Conservation (phyloP, 2,888 invertebrate genomes). For the Lordiphosa fenestrarum region DNA sequence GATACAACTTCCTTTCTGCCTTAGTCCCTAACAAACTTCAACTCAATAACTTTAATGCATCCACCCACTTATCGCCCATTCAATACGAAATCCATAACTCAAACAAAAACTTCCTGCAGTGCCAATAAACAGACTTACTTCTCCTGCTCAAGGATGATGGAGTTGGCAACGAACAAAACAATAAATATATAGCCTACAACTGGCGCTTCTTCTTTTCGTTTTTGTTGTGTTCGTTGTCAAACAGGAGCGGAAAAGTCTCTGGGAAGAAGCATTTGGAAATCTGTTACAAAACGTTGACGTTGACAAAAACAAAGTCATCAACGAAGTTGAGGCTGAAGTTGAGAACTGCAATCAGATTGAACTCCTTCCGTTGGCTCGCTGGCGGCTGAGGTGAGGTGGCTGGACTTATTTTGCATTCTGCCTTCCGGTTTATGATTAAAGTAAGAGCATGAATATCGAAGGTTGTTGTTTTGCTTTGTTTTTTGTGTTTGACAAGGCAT, state of each 20-base stretch:
- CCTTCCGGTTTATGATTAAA: conserved; percentile 58
- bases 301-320: conserved; percentile 67
- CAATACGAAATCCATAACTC: too few species aligned
- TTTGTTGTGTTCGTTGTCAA: not conserved
- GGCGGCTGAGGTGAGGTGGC: conserved; percentile 32
- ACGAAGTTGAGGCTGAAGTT: conserved; percentile 51
- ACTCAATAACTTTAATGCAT: conserved; percentile 8
- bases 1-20: too few species aligned
- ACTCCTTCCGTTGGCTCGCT: not conserved
- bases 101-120: too few species aligned
- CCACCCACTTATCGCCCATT: not conserved
- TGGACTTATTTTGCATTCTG: conserved; percentile 52
- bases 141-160: not conserved
- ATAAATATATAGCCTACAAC: conserved; percentile 41
- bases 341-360: conserved; percentile 48
- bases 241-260: not conserved
- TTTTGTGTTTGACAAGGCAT: conserved; percentile 14
- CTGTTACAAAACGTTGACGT: conserved; percentile 44
- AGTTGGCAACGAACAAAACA: conserved; percentile 29
- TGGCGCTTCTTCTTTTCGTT: not conserved
- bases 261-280: conserved; percentile 26
- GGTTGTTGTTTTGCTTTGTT: conserved; percentile 20
- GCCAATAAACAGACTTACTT: too few species aligned
- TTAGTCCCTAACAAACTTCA: too few species aligned
- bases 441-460: conserved; percentile 55